Evolutionary conservation across 2,888 invertebrate species (phyloP).

Genomic region (Nesidiocoris tenuis): DNA sequence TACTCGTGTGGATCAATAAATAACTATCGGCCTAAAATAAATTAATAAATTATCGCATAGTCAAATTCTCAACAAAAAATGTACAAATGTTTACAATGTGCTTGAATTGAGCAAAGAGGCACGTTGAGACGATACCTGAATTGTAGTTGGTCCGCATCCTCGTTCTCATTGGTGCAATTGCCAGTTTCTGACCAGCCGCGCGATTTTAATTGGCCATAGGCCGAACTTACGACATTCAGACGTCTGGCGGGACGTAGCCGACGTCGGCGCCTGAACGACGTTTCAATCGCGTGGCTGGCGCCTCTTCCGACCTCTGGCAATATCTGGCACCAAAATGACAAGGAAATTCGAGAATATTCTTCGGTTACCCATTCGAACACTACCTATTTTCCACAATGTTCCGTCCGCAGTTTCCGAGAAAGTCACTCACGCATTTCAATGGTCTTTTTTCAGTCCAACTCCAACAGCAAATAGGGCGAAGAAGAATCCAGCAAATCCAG

Average conservation of each 20-base stretch:
- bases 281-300: slow-evolving; percentile 9
- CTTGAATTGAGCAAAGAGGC: slow-evolving; percentile 32
- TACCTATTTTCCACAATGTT: too few relatives aligned
- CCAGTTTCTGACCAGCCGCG: slow-evolving; percentile 10
- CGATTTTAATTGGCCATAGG: too few relatives aligned
- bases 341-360: too few relatives aligned
- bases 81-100: slow-evolving; percentile 30
- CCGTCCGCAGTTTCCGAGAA: too few relatives aligned
- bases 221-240: too few relatives aligned
- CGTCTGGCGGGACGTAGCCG: too few relatives aligned
- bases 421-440: background rate
- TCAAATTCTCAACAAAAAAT: slow-evolving; percentile 14
- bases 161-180: background rate
- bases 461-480: slow-evolving; percentile 82
- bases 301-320: background rate
- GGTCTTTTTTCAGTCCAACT: slow-evolving; percentile 62
- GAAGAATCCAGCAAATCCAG: slow-evolving; percentile 82
- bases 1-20: slow-evolving; percentile 31
- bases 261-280: too few relatives aligned
- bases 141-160: slow-evolving; percentile 2
- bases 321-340: background rate
- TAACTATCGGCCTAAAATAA: slow-evolving; percentile 23
- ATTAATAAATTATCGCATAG: slow-evolving; percentile 6
- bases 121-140: slow-evolving; percentile 5
- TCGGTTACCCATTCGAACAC: too few relatives aligned